phyloP scores from a whole-genome alignment of 2,113 vertebrate genomes.

The human (Homo sapiens) region GRCh38 chr7:155775501-155776000 shows the following conservation, averaged over 20 bases:
- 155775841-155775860: neutral
- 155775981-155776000: neutral
- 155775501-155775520: slow-evolving; percentile 64
- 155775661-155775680: slow-evolving; percentile 30
- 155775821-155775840: neutral
- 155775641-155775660: slow-evolving; percentile 61
- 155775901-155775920: neutral
- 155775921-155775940: neutral
- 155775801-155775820: neutral
- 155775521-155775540: slow-evolving; percentile 51
- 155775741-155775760: neutral
- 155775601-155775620: slow-evolving; percentile 30
- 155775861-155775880: neutral
- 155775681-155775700: neutral
- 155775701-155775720: neutral
- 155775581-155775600: slow-evolving; percentile 62
- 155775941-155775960: slow-evolving; percentile 35
- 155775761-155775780: neutral
- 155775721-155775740: neutral
- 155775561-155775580: neutral
- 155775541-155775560: neutral
- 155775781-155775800: neutral
- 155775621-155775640: slow-evolving; percentile 70
- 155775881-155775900: slow-evolving; percentile 24
- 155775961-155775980: slow-evolving; percentile 37